Evolutionary conservation across 2,888 invertebrate species (phyloP), one percentile per base, ranked within the genome.

Genomic region (Machimus atricapillus): DNA sequence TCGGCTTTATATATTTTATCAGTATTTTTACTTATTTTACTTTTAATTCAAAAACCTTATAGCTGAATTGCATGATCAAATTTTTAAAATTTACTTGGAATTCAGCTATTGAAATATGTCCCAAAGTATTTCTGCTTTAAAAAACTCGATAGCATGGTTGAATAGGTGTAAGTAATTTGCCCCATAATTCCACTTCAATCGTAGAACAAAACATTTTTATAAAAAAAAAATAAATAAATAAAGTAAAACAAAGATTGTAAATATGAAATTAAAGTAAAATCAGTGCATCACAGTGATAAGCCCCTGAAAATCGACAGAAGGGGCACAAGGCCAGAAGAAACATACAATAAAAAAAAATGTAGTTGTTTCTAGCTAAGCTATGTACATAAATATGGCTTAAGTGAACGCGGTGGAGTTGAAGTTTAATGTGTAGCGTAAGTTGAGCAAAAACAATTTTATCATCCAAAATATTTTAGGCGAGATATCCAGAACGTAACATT

Each of bases 271-370:
- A 77, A 77, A 40, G 19, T 77, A 56, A 56, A 66, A 66, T 78
- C 43, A 78, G 16, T 78, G 23, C 78, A 78, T 78, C 78, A 78
- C 78, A 78, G 43, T 78, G 78, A 77, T 77, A 77, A 78, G 23
- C n/a, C 37, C 43, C 78, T 19, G 2, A 43, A 12, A 23, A 37
- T n/a, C 27, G 27, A 66, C 19, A 66, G 27, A 12, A 66, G 66
- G 56, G 78, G 66, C 12, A 12, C 9, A 66, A 6, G 78, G 43
- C 34, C 77, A 78, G 37, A 43, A 46, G 23, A 23, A 40, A 37
- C 37, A 78, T 78, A 78, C 78, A 78, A 43, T 78, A 78, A 78
- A 78, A 78, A 58, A 19, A 27, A 12, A 46, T 46, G 27, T 66
- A 66, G 23, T 19, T 34, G 77, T 77, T 27, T 43, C 78, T 78